A percentile compares a stretch with the other conserved stretches of the same genome.
These are phyloP conservation scores for Bradypodion ventrale DNA, from an alignment of 2,797 vertebrate species.

Conservation along the genomic window DNA sequence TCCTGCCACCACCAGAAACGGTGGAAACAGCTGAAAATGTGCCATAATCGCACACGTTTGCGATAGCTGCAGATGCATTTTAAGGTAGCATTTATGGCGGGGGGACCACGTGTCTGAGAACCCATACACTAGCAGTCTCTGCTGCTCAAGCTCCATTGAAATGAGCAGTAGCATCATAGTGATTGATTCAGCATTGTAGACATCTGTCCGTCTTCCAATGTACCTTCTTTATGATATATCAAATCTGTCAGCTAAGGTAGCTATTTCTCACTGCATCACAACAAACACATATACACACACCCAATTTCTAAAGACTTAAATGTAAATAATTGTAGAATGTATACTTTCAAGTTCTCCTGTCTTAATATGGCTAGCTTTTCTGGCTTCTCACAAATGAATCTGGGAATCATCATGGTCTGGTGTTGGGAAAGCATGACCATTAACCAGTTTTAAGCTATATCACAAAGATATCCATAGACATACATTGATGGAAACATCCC, in stretches of 20 bases:
- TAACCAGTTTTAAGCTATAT: background rate
- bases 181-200: no score
- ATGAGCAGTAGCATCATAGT: background rate
- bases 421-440: background rate
- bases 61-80: no score
- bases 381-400: background rate
- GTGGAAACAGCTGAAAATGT: no score
- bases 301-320: background rate
- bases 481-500: no score
- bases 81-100: no score
- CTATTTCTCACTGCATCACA: background rate
- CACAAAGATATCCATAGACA: background rate
- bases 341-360: background rate
- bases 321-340: no score
- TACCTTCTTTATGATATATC: background rate
- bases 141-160: background rate
- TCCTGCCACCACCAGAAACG: no score
- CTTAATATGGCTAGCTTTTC: background rate
- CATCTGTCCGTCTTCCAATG: background rate
- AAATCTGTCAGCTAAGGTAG: background rate
- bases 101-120: no score
- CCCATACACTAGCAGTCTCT: background rate
- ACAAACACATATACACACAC: no score
- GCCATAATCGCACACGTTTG: no score
- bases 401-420: background rate